These are phyloP conservation scores for Columba livia DNA, from an alignment of 2,113 vertebrate genomes.

Conservation along the genomic window DNA sequence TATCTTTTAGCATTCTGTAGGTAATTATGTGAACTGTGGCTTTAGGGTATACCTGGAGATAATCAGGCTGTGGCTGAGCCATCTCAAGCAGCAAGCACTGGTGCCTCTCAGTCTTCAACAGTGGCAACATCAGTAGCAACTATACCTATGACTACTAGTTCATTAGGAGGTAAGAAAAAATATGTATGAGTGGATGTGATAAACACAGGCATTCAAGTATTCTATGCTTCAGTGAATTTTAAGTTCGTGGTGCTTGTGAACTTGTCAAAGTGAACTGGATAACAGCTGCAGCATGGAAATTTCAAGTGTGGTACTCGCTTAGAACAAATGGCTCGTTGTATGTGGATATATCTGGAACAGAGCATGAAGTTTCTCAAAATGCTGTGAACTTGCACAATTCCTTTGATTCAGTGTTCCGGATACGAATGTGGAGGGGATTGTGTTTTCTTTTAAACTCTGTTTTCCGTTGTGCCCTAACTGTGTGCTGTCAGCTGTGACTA, in stretches of 20 bases:
- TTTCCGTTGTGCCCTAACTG: neutral
- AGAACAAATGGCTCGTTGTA: neutral
- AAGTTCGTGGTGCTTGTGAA: neutral
- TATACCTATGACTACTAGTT: constrained; percentile 61
- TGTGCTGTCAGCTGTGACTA: fast-evolving
- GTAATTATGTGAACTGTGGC: constrained; percentile 28
- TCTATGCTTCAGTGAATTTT: neutral
- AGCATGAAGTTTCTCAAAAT: neutral
- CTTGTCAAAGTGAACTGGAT: neutral
- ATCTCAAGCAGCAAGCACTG: constrained; percentile 71
- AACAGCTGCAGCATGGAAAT: neutral
- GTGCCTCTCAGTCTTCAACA: constrained; percentile 76
- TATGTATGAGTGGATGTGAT: neutral
- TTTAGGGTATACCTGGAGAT: constrained; percentile 89
- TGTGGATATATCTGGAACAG: neutral
- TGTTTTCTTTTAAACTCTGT: neutral
- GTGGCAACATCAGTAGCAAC: constrained; percentile 74
- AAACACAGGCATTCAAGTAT: neutral
- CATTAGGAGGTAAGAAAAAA: constrained; percentile 75
- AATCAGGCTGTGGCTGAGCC: constrained; percentile 77
- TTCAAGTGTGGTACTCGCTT: neutral
- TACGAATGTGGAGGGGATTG: neutral
- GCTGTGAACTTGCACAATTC: neutral
- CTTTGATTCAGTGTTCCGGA: neutral
- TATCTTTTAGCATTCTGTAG: neutral